Percentiles rank a stretch among this genome's conserved stretches.
phyloP scores from a whole-genome alignment of 2,888 invertebrate species.

The Dryobotodes eremita region DNA sequence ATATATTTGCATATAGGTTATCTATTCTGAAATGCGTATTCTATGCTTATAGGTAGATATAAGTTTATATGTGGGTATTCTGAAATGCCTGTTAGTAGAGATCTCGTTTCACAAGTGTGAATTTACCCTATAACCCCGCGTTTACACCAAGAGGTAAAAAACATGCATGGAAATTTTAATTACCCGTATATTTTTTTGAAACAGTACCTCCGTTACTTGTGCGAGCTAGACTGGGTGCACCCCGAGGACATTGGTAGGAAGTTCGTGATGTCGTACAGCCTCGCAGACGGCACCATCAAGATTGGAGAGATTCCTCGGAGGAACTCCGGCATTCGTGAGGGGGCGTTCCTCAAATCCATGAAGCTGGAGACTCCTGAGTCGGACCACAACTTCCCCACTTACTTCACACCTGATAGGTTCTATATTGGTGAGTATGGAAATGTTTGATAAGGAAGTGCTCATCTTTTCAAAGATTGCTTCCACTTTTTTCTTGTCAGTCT shows the following conservation, averaged over 20 bases:
- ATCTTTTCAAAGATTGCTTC: not conserved
- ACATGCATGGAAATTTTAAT: not conserved
- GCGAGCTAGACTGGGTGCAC: slow-evolving; percentile 94
- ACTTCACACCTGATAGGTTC: slow-evolving; percentile 95
- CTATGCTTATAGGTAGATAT: not conserved
- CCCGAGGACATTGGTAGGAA: slow-evolving; percentile 94
- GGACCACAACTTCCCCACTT: slow-evolving; percentile 93
- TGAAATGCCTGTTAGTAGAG: not conserved
- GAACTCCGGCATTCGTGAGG: slow-evolving; percentile 94
- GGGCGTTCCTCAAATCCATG: slow-evolving; percentile 93
- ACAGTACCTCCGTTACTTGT: slow-evolving; percentile 93
- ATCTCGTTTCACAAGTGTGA: not conserved
- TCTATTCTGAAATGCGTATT: not conserved
- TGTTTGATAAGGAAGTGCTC: not conserved
- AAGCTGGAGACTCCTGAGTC: slow-evolving; percentile 93
- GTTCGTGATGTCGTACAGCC: slow-evolving; percentile 94
- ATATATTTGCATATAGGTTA: not conserved
- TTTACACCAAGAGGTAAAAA: not conserved
- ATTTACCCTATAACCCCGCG: not conserved
- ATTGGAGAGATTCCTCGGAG: slow-evolving; percentile 93
- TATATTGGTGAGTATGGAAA: slow-evolving; percentile 91
- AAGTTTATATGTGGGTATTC: not conserved
- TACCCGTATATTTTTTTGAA: not conserved
- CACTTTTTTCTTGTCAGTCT: not conserved
- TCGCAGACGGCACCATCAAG: slow-evolving; percentile 94